A percentile compares a stretch with the other conserved stretches of the same genome.
phyloP scores from a whole-genome alignment of 2,113 vertebrate species.

The Empidonax traillii region DNA sequence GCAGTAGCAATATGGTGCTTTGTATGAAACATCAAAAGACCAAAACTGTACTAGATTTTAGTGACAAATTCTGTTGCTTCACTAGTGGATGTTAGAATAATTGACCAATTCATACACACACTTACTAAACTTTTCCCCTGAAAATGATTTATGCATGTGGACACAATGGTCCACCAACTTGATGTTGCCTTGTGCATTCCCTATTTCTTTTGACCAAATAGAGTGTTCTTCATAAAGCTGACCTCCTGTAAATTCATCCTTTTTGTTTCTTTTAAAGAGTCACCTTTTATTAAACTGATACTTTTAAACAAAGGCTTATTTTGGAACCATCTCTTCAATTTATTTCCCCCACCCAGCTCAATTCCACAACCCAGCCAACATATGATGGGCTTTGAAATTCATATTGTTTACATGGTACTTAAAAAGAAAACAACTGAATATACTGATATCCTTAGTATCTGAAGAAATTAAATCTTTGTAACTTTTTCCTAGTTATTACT shows the following conservation, averaged over 20 bases:
- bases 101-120: not conserved
- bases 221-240: not conserved
- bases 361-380: not conserved
- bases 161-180: not conserved
- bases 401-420: not conserved
- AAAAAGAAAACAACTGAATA: not conserved
- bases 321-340: not conserved
- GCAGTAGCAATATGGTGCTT: not conserved
- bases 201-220: not conserved
- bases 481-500: not conserved
- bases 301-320: not conserved
- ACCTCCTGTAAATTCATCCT: not conserved
- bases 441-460: not conserved
- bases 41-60: not conserved
- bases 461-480: not conserved
- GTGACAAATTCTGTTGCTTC: not conserved
- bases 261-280: not conserved
- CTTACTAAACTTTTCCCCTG: not conserved
- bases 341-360: not conserved
- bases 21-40: not conserved
- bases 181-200: not conserved
- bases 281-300: conserved; percentile 29
- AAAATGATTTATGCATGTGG: not conserved
- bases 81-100: not conserved
- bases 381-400: not conserved